These are phyloP conservation scores for Sebastes variabilis DNA, from an alignment of 2,797 vertebrate species.

Conservation along the genomic window DNA sequence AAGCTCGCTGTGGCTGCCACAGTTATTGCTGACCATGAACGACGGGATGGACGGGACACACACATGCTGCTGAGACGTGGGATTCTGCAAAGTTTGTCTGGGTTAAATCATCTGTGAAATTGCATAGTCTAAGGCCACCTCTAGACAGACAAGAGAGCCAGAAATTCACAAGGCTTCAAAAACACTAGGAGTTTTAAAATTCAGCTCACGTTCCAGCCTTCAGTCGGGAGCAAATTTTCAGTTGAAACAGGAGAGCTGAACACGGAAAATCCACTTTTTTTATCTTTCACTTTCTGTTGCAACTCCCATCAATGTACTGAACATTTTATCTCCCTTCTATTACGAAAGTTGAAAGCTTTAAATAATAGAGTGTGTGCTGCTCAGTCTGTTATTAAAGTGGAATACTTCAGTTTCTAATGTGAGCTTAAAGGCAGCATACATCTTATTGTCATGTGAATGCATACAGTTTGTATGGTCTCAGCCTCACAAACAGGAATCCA, in stretches of 20 bases:
- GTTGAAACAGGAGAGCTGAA: not conserved
- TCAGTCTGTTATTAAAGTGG: not conserved
- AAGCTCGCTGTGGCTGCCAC: not conserved
- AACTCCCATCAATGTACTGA: not conserved
- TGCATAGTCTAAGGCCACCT: conserved; percentile 17
- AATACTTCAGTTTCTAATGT: not conserved
- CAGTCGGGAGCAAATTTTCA: conserved; percentile 2
- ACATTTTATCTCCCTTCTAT: not conserved
- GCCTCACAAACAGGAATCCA: not conserved
- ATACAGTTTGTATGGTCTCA: not conserved
- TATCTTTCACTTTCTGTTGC: conserved; percentile 3
- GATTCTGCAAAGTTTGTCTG: conserved; percentile 35
- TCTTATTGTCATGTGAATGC: not conserved
- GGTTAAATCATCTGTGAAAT: conserved; percentile 52
- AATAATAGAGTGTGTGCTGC: not conserved
- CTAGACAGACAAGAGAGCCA: not conserved
- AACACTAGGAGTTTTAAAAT: conserved; percentile 38
- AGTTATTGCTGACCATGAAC: conserved; percentile 6
- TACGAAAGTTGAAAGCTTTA: conserved; percentile 10
- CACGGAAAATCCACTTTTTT: conserved; percentile 22
- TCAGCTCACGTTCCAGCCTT: conserved; percentile 15
- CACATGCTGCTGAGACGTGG: not conserved
- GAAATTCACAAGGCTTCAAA: conserved; percentile 32
- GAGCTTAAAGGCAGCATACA: not conserved
- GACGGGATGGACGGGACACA: not conserved